A percentile compares a stretch with the other conserved stretches of the same genome.
Evolutionary conservation across 2,888 invertebrate species (phyloP).

Genomic region (Eristalis pertinax): DNA sequence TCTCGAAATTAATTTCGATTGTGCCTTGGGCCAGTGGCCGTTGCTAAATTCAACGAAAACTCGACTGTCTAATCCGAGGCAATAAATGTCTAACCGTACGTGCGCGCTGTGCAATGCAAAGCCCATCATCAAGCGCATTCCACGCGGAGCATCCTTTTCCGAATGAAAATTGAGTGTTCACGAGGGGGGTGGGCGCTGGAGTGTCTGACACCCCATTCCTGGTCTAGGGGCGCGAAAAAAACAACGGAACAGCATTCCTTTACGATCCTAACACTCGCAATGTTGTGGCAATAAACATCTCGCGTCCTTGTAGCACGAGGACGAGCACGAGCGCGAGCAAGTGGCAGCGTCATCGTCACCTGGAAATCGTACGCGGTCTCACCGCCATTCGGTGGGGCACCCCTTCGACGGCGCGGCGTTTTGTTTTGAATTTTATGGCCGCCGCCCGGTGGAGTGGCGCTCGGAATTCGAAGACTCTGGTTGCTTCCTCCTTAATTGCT

Average conservation of each 20-base stretch:
- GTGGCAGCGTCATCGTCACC: slow-evolving; percentile 30
- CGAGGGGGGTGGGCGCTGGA: neutral
- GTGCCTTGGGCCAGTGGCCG: slow-evolving; percentile 51
- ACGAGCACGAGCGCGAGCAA: neutral
- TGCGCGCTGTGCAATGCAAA: slow-evolving; percentile 60
- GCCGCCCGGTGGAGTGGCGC: slow-evolving; percentile 2
- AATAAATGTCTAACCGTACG: slow-evolving; percentile 68
- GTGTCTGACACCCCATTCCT: neutral
- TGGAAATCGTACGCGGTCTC: slow-evolving; percentile 27
- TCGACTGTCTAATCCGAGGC: slow-evolving; percentile 60
- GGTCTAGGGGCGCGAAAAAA: slow-evolving; percentile 2
- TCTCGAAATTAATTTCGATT: slow-evolving; percentile 71
- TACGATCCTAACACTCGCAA: slow-evolving; percentile 20
- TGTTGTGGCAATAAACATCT: slow-evolving; percentile 60
- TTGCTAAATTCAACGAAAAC: slow-evolving; percentile 48
- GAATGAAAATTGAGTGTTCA: slow-evolving; percentile 19
- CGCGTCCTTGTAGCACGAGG: slow-evolving; percentile 33
- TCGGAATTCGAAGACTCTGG: slow-evolving; percentile 58
- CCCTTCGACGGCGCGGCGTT: slow-evolving; percentile 21
- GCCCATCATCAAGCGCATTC: slow-evolving; percentile 34
- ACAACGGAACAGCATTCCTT: slow-evolving; percentile 1
- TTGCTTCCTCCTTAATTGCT: slow-evolving; percentile 57
- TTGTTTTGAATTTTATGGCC: slow-evolving; percentile 61
- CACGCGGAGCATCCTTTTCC: slow-evolving; percentile 11
- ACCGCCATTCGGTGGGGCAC: neutral